Base-by-base conservation (phyloP, 1,140 invertebrate species). In the Contarinia nasturtii region DNA sequence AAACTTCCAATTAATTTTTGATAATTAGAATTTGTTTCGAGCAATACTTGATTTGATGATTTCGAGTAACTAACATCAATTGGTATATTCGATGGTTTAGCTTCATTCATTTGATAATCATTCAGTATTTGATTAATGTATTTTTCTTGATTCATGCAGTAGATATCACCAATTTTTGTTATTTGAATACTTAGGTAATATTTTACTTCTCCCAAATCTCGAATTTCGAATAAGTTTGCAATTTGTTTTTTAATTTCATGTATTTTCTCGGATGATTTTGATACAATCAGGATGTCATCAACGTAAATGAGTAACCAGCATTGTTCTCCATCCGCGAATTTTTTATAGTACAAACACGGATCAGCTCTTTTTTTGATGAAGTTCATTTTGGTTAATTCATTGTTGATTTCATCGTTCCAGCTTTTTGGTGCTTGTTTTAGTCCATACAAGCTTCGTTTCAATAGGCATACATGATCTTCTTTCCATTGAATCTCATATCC, bases 371-470 rank as follows among this genome's bases (percentile, higher is more conserved):
- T n/a, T n/a, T n/a, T n/a, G n/a, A n/a, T n/a, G n/a, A n/a, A n/a
- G n/a, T n/a, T 27, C 27, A 27, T 27, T 5, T 27, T 27, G 27
- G 3, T 27, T 27, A 10, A 27, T 27, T 3, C 27, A 27, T 22
- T 44, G 45, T 38, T 40, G 50, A 52, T 11, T 48, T 45, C 47
- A 21, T 59, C 53, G 50, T 67, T 60, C 63, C 65, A 70, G 8
- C 51, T 56, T 33, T 55, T 51, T 17, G 63, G 55, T 19, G 66
- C 56, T 53, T 70, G 64, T 51, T 67, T 67, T 7, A 69, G 49
- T 0, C 60, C 60, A 49, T 68, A 68, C 3, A 69, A 17, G 18
- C 55, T 57, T 50, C 60, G 63, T 18, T 54, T 56, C 19, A 67
- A 43, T 19, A 40, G 54, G 15, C 51, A 63, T 42, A 55, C 54